Evolutionary conservation across 1,140 invertebrate genomes (phyloP), one percentile per base, ranked within the genome.

Genomic region (Drosophila kikkawai): DNA sequence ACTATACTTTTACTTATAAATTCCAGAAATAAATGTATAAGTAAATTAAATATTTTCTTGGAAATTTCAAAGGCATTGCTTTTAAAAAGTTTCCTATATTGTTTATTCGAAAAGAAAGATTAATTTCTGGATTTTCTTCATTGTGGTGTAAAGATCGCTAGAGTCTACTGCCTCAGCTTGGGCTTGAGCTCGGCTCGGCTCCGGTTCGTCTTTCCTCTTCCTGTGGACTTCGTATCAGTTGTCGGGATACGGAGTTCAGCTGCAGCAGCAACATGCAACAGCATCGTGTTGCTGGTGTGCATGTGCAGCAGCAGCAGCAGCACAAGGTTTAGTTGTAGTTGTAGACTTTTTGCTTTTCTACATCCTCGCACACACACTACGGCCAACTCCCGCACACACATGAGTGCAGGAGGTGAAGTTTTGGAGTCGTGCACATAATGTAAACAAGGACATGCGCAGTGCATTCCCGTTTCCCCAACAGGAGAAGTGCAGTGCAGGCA

Each of bases 361-460:
- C 82, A 84, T 70, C 65, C 81, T 68, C 44, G 67, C 81, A 70
- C 61, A 32, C 47, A 59, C 64, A 56, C 53, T 3, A n/a, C 53
- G 4, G 3, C 53, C 53, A 56, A 39, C 53, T 56, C 36, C 53
- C 36, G 19, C 53, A 65, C 42, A 61, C 59, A 41, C 17, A 67
- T 36, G 67, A 42, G 22, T 53, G 59, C 55, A 63, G 47, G 76
- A 19, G 45, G 58, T 57, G 45, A 61, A 76, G 79, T 70, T 80
- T 81, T 76, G 65, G 73, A 75, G 77, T 47, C 65, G 53, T 78
- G 79, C 85, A 88, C 75, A 91, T 88, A 90, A 88, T 88, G 86
- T 88, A 90, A 90, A 90, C 82, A 90, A 82, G 86, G 78, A 66
- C 85, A 90, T 90, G 85, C 85, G 85, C 85, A 90, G 22, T 90